Evolutionary conservation across 2,888 invertebrate genomes (phyloP), one percentile per base, ranked within the genome.

Genomic region (Omphaloscelis lunosa): DNA sequence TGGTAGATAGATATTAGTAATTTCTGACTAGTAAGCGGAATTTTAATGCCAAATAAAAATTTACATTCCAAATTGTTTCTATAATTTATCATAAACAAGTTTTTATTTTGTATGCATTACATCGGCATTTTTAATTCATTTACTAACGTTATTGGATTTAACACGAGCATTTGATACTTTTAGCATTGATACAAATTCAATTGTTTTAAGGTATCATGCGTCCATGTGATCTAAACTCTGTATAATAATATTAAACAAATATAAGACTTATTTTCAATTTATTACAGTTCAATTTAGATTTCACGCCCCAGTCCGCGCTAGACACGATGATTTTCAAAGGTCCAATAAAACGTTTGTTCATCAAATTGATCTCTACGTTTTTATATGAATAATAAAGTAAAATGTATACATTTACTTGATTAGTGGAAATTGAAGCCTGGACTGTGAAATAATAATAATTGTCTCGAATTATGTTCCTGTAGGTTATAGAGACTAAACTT

Each of bases 41-140:
- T 73, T 82, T 87, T 86, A 88, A 88, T 88, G 88, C 86, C 84
- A 88, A 88, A 86, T 87, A 81, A 78, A 86, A 56, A 66, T 4
- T 15, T 66, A 87, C 86, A 86, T 83, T 88, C 84, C 88, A 88
- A 84, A 87, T 88, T 88, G 63, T 79, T 77, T 79, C 79, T 74
- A 39, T 77, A 76, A 58, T 79, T 67, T 62, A 71, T 65, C 66
- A 68, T 59, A 73, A 51, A 67, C 39, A 75, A 56, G n/a, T 48
- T 70, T 66, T 29, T 53, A 56, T 68, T 68, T 34, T 51, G 15
- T 51, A 53, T 34, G 48, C 59, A 48, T 63, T 59, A 61, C 39
- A 71, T 39, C 61, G 66, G 74, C 77, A 80, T 77, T 77, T 81
- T 67, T 29, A 65, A 86, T 85, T 86, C 83, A 88, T 88, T 86